These are phyloP conservation scores for Apostichopus californicus DNA, from an alignment of 35 echinoderm and acorn worm genomes.

Conservation along the genomic window DNA sequence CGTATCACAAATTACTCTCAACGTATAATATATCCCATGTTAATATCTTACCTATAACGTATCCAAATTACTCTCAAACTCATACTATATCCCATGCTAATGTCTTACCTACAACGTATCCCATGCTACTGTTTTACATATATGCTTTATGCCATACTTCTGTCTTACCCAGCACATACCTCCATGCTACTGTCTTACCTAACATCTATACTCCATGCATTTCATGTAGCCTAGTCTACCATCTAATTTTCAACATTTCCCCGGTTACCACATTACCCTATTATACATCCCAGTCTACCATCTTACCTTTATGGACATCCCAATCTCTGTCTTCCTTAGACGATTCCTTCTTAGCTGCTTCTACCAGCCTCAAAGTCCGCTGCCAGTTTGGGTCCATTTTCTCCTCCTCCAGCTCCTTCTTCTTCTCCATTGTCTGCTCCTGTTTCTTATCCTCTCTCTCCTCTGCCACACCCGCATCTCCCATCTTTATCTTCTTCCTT, in stretches of 20 bases:
- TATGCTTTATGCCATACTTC: too few relatives aligned
- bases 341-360: slow-evolving; percentile 54
- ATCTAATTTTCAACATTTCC: neutral
- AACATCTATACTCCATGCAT: too few relatives aligned
- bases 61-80: neutral
- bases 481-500: slow-evolving; percentile 75
- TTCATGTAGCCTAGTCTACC: neutral
- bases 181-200: too few relatives aligned
- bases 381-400: slow-evolving; percentile 15
- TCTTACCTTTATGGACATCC: slow-evolving; percentile 87
- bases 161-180: too few relatives aligned
- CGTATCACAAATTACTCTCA: neutral
- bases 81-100: neutral
- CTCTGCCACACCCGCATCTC: slow-evolving; percentile 47
- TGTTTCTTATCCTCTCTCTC: slow-evolving; percentile 36
- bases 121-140: too few relatives aligned
- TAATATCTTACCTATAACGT: neutral
- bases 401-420: slow-evolving; percentile 5
- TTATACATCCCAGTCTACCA: neutral
- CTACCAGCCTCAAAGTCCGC: slow-evolving; percentile 46
- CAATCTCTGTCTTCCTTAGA: slow-evolving; percentile 60
- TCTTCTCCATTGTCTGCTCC: slow-evolving; percentile 1
- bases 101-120: neutral
- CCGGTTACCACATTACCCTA: too few relatives aligned
- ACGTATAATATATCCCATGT: neutral